phyloP scores from a whole-genome alignment of 2,888 invertebrate genomes.

The Tubiluchus corallicola region DNA sequence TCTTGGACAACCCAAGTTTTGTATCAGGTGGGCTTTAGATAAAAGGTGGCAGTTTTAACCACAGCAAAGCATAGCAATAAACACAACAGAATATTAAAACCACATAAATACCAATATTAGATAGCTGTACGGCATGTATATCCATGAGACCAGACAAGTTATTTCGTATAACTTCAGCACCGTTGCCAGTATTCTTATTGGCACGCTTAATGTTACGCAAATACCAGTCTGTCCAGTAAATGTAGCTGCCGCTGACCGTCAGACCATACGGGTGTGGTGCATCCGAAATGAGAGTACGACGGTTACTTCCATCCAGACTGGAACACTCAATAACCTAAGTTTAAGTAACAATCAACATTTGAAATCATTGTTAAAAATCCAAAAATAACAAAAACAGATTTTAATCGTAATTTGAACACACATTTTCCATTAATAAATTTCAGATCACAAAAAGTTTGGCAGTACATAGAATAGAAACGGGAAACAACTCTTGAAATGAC shows the following conservation, averaged over 20 bases:
- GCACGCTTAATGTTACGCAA: constrained; percentile 57
- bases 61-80: no score
- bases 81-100: background rate
- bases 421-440: constrained; percentile 6
- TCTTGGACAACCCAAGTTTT: no score
- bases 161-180: constrained; percentile 42
- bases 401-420: constrained; percentile 4
- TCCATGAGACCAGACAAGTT: constrained; percentile 71
- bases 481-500: no score
- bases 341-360: no score
- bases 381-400: background rate
- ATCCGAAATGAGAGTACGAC: constrained; percentile 24
- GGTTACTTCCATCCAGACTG: constrained; percentile 24
- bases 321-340: constrained; percentile 24
- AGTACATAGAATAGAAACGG: background rate
- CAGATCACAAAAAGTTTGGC: constrained; percentile 10
- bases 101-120: constrained; percentile 15
- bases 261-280: constrained; percentile 69
- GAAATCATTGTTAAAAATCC: no score
- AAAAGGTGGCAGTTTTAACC: no score
- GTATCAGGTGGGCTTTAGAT: no score
- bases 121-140: constrained; percentile 43
- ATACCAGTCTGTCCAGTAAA: constrained; percentile 85
- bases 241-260: constrained; percentile 54
- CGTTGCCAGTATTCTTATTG: constrained; percentile 43